Evolutionary conservation across 1,140 invertebrate species (phyloP).

Genomic region (Drosophila melanica): DNA sequence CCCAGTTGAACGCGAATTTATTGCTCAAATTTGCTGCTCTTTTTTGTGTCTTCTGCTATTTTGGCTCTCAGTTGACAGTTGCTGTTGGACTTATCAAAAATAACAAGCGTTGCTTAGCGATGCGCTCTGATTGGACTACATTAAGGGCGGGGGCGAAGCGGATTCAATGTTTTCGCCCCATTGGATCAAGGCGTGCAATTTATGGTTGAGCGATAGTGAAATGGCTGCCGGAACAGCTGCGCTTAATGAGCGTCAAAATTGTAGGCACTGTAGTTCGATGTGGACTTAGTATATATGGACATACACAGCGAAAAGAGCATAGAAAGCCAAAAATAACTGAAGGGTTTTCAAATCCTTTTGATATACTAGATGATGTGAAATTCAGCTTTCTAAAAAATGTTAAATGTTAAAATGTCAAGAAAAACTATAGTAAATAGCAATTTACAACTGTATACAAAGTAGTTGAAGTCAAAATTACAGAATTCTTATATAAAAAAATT

Average conservation of each 20-base stretch:
- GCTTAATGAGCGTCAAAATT: conserved; percentile 53
- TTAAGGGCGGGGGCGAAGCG: conserved; percentile 3
- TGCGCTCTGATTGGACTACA: not conserved
- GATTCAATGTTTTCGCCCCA: conserved; percentile 4
- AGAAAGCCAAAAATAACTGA: no score
- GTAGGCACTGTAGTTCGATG: not conserved
- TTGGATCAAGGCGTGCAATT: conserved; percentile 28
- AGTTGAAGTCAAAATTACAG: no score
- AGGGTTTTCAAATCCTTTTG: no score
- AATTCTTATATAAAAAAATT: no score
- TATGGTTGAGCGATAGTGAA: conserved; percentile 45
- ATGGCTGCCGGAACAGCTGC: conserved; percentile 46
- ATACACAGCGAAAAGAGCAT: no score
- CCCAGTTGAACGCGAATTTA: conserved; percentile 57
- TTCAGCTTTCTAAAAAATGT: no score
- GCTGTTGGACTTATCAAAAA: conserved; percentile 57
- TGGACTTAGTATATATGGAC: not conserved
- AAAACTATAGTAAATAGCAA: no score
- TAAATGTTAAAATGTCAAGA: no score
- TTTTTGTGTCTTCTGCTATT: conserved; percentile 14
- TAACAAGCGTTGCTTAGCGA: conserved; percentile 29
- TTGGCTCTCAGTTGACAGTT: conserved; percentile 46
- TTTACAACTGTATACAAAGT: no score
- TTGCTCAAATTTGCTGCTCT: conserved; percentile 54
- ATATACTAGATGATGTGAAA: no score